Evolutionary conservation across 1,140 invertebrate species (phyloP).

Genomic region (Wasmannia auropunctata): DNA sequence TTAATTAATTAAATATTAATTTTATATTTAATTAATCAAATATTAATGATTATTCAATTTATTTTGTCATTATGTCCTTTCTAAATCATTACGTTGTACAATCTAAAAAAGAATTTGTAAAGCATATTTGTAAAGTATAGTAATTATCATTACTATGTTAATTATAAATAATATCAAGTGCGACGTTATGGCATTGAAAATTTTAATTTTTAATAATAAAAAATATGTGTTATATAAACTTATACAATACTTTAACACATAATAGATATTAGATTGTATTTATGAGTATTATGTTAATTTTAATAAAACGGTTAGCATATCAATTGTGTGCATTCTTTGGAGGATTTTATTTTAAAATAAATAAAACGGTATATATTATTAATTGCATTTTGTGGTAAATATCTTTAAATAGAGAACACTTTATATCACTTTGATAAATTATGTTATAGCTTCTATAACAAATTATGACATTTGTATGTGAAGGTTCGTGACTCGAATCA

Average conservation of each 20-base stretch:
- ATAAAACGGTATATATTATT: neutral
- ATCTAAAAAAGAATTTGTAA: neutral
- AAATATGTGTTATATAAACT: neutral
- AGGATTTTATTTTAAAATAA: too few species aligned
- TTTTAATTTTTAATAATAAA: neutral
- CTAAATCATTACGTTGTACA: neutral
- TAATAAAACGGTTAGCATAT: neutral
- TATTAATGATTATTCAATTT: too few species aligned
- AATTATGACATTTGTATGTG: slow-evolving; percentile 16
- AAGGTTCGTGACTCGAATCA: slow-evolving; percentile 27
- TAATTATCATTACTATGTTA: neutral
- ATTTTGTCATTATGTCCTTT: neutral
- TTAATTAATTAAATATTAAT: neutral
- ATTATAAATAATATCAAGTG: neutral
- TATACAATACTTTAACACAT: neutral
- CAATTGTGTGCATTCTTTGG: neutral
- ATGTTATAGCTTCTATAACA: neutral
- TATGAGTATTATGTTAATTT: neutral
- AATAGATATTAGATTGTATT: neutral
- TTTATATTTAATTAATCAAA: neutral
- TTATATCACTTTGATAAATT: neutral
- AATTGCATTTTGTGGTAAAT: neutral
- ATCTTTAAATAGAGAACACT: neutral
- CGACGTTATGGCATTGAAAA: neutral
- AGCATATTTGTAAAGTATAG: neutral